These are phyloP conservation scores for Chrysomallon squamiferum DNA, from an alignment of 1,140 invertebrate species.

Conservation along the genomic window DNA sequence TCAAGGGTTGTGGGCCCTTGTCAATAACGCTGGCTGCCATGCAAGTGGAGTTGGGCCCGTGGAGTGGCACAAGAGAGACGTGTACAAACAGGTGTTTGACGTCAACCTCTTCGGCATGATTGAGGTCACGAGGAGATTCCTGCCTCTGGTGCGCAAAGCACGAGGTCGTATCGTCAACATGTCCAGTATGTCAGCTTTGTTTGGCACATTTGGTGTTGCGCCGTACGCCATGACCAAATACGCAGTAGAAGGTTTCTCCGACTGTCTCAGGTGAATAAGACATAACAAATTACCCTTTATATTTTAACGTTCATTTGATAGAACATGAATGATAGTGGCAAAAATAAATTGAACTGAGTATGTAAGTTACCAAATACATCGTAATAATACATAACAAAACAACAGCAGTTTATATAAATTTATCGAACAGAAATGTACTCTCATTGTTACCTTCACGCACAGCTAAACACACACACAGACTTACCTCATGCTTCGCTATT, in stretches of 20 bases:
- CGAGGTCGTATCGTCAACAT: conserved; percentile 21
- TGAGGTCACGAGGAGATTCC: conserved; percentile 14
- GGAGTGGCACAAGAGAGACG: conserved; percentile 1
- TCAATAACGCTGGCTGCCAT: conserved; percentile 18
- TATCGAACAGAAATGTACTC: no score
- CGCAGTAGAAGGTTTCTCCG: conserved; percentile 11
- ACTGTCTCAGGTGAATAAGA: conserved; percentile 5
- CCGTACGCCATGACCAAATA: conserved; percentile 8
- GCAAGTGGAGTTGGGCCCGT: not conserved
- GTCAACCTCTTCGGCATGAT: conserved; percentile 23
- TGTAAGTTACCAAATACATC: no score
- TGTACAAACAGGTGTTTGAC: conserved; percentile 2
- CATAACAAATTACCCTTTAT: no score
- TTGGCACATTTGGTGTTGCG: not conserved
- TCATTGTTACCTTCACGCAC: no score
- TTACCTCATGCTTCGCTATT: no score
- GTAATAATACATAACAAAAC: no score
- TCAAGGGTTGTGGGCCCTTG: conserved; percentile 22
- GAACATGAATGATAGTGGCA: no score
- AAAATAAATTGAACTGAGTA: no score
- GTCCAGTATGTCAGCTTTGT: not conserved
- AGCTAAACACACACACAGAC: no score
- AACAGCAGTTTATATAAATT: no score
- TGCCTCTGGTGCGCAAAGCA: conserved; percentile 17
- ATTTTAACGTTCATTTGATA: no score